Percentiles rank a stretch among this genome's conserved stretches.
phyloP scores from a whole-genome alignment of 2,797 vertebrate genomes.

The Miichthys miiuy region DNA sequence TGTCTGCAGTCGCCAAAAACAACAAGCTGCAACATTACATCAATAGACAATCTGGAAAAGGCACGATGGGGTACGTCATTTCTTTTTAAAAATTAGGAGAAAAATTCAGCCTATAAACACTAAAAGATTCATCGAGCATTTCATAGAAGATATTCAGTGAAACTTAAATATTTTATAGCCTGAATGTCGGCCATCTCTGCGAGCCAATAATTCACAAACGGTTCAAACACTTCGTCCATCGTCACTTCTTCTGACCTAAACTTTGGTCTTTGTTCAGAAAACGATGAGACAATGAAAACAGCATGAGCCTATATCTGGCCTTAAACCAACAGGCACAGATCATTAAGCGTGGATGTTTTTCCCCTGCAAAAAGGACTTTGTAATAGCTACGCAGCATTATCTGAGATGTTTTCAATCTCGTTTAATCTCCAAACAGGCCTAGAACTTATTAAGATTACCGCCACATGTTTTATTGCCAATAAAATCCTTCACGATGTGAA shows the following conservation, averaged over 20 bases:
- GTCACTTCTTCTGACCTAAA: constrained; percentile 40
- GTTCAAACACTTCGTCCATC: constrained; percentile 33
- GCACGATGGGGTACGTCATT: constrained; percentile 14
- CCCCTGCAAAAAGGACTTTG: constrained; percentile 23
- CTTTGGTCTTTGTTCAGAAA: constrained; percentile 53
- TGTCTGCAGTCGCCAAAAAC: constrained; percentile 45
- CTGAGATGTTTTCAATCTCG: constrained; percentile 35
- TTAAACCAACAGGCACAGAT: constrained; percentile 58
- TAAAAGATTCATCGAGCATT: constrained; percentile 63
- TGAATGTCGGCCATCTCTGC: constrained; percentile 33
- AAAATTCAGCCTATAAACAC: constrained; percentile 46
- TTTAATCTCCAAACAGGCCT: constrained; percentile 29
- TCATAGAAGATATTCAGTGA: constrained; percentile 45
- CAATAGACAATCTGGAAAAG: constrained; percentile 42
- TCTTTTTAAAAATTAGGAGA: constrained; percentile 27
- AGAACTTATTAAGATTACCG: constrained; percentile 37
- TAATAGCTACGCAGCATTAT: constrained; percentile 33
- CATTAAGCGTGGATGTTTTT: constrained; percentile 51
- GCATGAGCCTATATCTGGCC: constrained; percentile 59
- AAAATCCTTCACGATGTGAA: constrained; percentile 51
- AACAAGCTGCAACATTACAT: constrained; percentile 59
- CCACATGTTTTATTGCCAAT: constrained; percentile 56
- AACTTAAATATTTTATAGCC: constrained; percentile 67
- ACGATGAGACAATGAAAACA: constrained; percentile 65
- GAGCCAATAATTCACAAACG: not conserved